These are phyloP conservation scores for Oceanites oceanicus DNA, from an alignment of 2,113 vertebrate genomes.

Conservation along the genomic window DNA sequence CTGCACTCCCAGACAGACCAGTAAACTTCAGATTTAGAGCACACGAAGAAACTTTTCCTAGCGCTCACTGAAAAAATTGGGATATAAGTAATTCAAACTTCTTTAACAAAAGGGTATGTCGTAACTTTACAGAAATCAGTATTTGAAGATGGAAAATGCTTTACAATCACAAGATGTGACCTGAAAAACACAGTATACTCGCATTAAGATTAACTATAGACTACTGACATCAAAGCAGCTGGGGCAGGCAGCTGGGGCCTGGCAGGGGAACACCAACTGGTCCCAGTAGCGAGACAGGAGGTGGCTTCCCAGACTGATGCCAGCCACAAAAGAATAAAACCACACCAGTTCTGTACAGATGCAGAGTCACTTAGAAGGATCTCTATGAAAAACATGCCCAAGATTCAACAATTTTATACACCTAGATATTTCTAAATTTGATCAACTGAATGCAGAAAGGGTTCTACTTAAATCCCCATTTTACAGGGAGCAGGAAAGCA, in stretches of 20 bases:
- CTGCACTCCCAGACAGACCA: background rate
- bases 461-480: background rate
- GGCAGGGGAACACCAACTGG: background rate
- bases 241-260: background rate
- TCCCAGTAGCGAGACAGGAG: background rate
- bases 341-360: rapidly evolving
- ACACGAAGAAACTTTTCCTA: background rate
- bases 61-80: background rate
- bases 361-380: background rate
- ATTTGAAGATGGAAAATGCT: background rate
- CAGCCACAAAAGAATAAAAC: background rate
- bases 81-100: background rate
- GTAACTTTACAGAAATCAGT: background rate
- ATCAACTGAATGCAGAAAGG: background rate
- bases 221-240: background rate
- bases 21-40: background rate
- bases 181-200: background rate
- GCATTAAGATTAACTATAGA: background rate
- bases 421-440: background rate
- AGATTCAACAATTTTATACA: background rate
- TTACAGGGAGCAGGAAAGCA: background rate
- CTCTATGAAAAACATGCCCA: background rate
- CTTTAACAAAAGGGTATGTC: background rate
- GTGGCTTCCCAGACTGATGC: background rate
- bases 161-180: background rate